Percentiles rank a stretch among this genome's conserved stretches.
Conservation (phyloP, 2,888 invertebrate species). For the Epistrophella euchroma region DNA sequence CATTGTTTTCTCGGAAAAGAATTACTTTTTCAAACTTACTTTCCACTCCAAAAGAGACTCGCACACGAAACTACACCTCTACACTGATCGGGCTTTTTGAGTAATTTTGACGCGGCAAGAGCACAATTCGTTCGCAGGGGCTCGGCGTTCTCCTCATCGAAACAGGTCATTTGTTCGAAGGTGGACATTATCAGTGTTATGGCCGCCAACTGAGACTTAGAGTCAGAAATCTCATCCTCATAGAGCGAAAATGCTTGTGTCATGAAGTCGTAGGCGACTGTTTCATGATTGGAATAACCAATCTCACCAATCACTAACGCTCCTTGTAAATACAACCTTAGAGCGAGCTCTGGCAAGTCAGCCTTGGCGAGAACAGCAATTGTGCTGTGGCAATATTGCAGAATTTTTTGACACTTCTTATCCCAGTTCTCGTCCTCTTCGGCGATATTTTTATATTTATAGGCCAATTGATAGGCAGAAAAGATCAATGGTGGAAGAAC, state of each 20-base stretch:
- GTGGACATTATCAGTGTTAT: conserved; percentile 98
- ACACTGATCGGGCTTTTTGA: conserved; percentile 99
- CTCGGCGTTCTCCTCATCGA: conserved; percentile 98
- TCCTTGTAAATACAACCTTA: conserved; percentile 97
- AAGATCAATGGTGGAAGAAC: conserved; percentile 97
- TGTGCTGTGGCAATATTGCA: conserved; percentile 98
- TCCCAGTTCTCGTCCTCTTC: conserved; percentile 98
- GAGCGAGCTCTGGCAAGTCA: conserved; percentile 95
- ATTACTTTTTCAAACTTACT: conserved; percentile 81
- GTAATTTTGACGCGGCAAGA: conserved; percentile 95
- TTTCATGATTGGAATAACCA: conserved; percentile 96
- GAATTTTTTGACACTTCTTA: conserved; percentile 98
- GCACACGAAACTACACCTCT: conserved; percentile 96
- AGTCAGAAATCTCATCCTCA: conserved; percentile 99
- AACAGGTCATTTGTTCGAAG: conserved; percentile 96
- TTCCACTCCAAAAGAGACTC: conserved; percentile 98
- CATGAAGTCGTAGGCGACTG: conserved; percentile 99
- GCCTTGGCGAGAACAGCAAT: conserved; percentile 97
- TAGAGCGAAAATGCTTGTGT: conserved; percentile 97
- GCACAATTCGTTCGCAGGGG: conserved; percentile 98
- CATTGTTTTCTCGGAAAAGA: not conserved
- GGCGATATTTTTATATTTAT: conserved; percentile 90
- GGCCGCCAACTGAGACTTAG: conserved; percentile 97
- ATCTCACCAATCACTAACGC: conserved; percentile 96
- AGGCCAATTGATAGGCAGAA: conserved; percentile 95